Conservation (phyloP, 2,888 invertebrate genomes). For the Euplagia quadripunctaria region DNA sequence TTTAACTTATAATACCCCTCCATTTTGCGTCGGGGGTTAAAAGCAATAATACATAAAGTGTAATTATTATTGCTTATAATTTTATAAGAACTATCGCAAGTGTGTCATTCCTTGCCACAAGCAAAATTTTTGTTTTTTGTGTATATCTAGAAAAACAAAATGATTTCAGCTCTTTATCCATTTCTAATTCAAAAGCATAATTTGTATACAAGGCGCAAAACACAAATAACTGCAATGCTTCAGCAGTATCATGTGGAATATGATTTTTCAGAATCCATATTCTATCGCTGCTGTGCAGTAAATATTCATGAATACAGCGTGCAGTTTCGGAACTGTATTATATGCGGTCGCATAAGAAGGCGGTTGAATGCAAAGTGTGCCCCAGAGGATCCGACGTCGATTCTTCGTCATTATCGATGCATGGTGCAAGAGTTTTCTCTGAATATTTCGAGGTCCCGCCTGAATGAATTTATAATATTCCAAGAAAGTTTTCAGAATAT, state of each 20-base stretch:
- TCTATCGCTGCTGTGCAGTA: constrained; percentile 55
- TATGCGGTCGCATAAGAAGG: constrained; percentile 61
- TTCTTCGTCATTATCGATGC: constrained; percentile 57
- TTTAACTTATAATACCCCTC: too few species aligned
- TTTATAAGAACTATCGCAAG: too few species aligned
- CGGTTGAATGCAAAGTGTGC: constrained; percentile 65
- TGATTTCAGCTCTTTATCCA: not conserved
- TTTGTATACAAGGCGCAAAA: constrained; percentile 6
- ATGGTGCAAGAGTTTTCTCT: constrained; percentile 35
- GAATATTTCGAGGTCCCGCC: constrained; percentile 25
- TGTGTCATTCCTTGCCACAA: not conserved
- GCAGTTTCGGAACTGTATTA: constrained; percentile 59
- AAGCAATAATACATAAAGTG: too few species aligned
- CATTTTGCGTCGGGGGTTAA: too few species aligned
- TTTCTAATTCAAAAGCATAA: constrained; percentile 1
- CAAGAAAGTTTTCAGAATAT: not conserved
- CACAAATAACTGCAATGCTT: constrained; percentile 24
- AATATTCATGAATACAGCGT: constrained; percentile 66
- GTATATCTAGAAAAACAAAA: not conserved
- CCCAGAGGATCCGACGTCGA: constrained; percentile 53
- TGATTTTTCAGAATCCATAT: constrained; percentile 53
- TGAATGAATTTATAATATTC: constrained; percentile 16
- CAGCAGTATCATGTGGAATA: constrained; percentile 31
- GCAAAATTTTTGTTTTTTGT: not conserved
- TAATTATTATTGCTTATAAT: too few species aligned